Evolutionary conservation across 2,888 invertebrate genomes (phyloP), one percentile per base, ranked within the genome.

Genomic region (Patella ulyssiponensis): DNA sequence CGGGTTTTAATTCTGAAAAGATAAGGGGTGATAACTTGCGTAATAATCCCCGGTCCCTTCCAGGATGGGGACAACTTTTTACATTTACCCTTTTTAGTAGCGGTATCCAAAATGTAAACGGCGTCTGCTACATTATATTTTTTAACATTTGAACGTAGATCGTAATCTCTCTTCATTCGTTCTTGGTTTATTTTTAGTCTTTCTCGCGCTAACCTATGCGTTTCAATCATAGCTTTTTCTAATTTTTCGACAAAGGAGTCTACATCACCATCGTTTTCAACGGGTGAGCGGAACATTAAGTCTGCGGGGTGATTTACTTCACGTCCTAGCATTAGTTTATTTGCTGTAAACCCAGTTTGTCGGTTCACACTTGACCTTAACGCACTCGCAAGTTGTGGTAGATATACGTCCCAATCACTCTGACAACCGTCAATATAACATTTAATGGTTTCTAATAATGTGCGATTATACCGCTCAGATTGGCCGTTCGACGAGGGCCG

Each of bases 321-420:
- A 11, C 79, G 53, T 1, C 80, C 81, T 15, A 82, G 71, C 81
- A 82, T 79, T 20, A 81, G n/a, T 14, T 44, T 69, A 64, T 82
- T 82, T 54, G 80, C 72, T 0, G 80, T 78, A 69, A 75, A 79
- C 4, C 80, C 79, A 1, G 78, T 81, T n/a, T 74, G 71, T 15
- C 79, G 7, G 70, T 82, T 81, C 3, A 73, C 76, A 11, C 77
- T 78, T 1, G 79, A 51, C 23, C 78, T 44, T 12, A 79, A 20
- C 7, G 80, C 80, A 20, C 79, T 76, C 4, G 79, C 77, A 12
- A 82, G 69, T 44, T 77, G 56, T 77, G 9, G 71, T 77, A 17
- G 79, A 44, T 54, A 75, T 56, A 3, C 54, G 27, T 74, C 78
- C 82, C 80, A 76, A 82, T 11, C 69, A 51, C 11, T 69, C 11